Percentiles rank a stretch among this genome's conserved stretches.
phyloP scores from a whole-genome alignment of 2,888 invertebrate species.

The Acrobasis suavella region DNA sequence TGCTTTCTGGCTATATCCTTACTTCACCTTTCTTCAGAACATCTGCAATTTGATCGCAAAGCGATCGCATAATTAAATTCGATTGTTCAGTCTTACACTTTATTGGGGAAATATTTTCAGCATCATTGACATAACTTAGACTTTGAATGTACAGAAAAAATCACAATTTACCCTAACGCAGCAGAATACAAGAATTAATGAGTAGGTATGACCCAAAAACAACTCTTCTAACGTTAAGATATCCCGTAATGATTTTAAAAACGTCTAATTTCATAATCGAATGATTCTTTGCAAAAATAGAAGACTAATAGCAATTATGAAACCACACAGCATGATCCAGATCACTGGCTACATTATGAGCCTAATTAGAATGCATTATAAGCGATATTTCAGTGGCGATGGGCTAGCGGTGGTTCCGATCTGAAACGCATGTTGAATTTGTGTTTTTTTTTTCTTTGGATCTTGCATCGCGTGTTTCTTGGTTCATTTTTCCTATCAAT shows the following conservation, averaged over 20 bases:
- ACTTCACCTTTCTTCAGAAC: no score
- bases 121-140: no score
- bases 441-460: conserved; percentile 33
- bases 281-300: neutral
- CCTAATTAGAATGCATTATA: conserved; percentile 27
- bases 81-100: no score
- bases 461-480: neutral
- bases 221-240: neutral
- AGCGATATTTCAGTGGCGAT: conserved; percentile 31
- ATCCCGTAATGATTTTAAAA: conserved; percentile 8
- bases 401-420: conserved; percentile 54
- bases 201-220: neutral
- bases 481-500: neutral
- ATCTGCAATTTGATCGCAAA: no score
- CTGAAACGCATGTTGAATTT: conserved; percentile 41
- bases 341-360: conserved; percentile 14
- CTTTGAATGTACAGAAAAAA: no score
- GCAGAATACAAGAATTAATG: no score
- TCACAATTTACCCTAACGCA: no score
- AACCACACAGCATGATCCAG: conserved; percentile 9
- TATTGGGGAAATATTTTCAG: no score
- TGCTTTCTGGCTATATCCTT: no score
- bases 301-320: conserved; percentile 9
- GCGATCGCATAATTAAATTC: no score
- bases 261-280: conserved; percentile 8